Percentiles rank a stretch among this genome's conserved stretches.
Evolutionary conservation across 2,797 vertebrate genomes (phyloP).

Genomic region (Rhinoraja longicauda): DNA sequence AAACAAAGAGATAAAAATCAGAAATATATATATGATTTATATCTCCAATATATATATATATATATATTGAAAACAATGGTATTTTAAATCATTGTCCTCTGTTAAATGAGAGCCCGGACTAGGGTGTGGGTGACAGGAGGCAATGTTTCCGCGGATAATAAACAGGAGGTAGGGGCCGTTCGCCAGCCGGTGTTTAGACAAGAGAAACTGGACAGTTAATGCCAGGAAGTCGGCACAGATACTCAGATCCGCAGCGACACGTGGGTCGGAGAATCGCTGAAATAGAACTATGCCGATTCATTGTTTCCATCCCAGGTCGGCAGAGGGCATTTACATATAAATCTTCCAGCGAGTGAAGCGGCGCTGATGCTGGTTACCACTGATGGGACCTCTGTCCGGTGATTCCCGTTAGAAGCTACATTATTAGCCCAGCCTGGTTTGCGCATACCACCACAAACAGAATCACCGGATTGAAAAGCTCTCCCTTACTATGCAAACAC

Average conservation of each 20-base stretch:
- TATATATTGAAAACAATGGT: no score
- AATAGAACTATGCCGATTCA: background rate
- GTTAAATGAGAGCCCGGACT: background rate
- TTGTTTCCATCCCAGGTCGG: slow-evolving; percentile 15
- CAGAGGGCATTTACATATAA: background rate
- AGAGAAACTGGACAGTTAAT: background rate
- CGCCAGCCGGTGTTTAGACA: no score
- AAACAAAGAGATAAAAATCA: background rate
- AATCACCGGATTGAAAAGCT: background rate
- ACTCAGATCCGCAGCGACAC: slow-evolving; percentile 16
- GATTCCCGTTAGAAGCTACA: background rate
- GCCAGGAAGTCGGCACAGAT: background rate
- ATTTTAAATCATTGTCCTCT: background rate
- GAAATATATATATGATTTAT: no score
- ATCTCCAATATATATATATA: no score
- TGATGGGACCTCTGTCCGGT: background rate
- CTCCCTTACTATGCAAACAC: background rate
- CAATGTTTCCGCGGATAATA: background rate
- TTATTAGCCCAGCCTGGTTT: background rate
- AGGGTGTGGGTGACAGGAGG: background rate
- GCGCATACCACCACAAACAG: background rate
- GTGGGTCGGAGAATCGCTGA: background rate
- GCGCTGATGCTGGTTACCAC: background rate
- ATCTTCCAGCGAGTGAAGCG: background rate
- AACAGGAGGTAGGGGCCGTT: no score